Conservation (phyloP, 2,113 vertebrate genomes). For the Neotragus moschatus region DNA sequence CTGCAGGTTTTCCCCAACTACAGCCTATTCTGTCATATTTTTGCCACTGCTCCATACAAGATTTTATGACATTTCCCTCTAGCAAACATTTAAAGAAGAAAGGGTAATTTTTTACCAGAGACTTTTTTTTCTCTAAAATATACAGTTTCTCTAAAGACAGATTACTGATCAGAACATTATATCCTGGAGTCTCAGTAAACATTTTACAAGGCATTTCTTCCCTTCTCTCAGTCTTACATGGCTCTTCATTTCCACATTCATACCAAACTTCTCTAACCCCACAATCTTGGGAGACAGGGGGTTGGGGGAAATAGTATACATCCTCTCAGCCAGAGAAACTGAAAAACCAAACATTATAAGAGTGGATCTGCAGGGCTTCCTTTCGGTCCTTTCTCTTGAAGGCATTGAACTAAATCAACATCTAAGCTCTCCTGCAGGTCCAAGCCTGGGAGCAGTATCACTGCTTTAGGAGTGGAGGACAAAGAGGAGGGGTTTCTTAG, state of each 20-base stretch:
- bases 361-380: not conserved
- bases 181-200: not conserved
- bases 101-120: not conserved
- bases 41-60: not conserved
- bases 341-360: not conserved
- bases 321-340: not conserved
- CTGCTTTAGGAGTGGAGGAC: not conserved
- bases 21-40: not conserved
- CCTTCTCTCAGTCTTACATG: not conserved
- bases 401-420: not conserved
- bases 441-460: not conserved
- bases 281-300: not conserved
- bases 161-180: not conserved
- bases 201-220: constrained; percentile 14
- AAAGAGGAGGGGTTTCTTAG: not conserved
- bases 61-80: not conserved
- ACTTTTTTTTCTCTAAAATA: not conserved
- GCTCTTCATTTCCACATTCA: not conserved
- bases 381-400: not conserved
- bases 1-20: not conserved
- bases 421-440: not conserved
- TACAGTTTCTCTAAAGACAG: constrained; percentile 14
- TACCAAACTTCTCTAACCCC: not conserved
- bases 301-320: not conserved
- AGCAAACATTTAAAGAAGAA: not conserved